Evolutionary conservation across 2,797 vertebrate genomes (phyloP).

Genomic region (Ceryle rudis): DNA sequence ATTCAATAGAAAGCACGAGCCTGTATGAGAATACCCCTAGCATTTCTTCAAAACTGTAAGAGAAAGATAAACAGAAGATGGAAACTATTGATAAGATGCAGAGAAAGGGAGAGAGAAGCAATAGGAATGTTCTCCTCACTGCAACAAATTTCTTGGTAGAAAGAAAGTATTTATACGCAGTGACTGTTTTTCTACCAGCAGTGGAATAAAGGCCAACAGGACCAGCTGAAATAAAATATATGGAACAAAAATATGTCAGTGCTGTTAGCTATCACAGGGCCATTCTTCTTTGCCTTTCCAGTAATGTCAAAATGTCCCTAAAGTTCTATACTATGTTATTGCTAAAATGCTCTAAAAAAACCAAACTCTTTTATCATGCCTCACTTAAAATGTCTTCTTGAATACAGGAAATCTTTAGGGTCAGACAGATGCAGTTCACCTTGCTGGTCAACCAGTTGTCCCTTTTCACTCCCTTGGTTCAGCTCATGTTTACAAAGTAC

Average conservation of each 20-base stretch:
- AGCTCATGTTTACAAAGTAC: not conserved
- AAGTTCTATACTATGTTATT: not conserved
- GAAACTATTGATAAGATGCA: not conserved
- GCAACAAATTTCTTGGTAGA: not conserved
- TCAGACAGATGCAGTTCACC: not conserved
- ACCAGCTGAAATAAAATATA: not conserved
- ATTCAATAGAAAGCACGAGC: not conserved
- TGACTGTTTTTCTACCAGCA: not conserved
- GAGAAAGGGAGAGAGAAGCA: not conserved
- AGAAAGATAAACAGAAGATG: not conserved
- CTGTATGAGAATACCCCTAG: not conserved
- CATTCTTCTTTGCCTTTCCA: not conserved
- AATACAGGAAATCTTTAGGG: not conserved
- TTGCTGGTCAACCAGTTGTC: not conserved
- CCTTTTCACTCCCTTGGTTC: not conserved
- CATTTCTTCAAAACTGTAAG: not conserved
- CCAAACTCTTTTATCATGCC: not conserved
- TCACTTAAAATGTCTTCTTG: not conserved
- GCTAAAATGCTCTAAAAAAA: not conserved
- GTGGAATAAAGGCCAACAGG: not conserved
- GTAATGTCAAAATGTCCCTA: not conserved
- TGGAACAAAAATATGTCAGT: not conserved
- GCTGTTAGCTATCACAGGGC: not conserved
- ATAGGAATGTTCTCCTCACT: not conserved
- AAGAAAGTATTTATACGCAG: not conserved